These are phyloP conservation scores for Etheostoma nigrum DNA, from an alignment of 2,797 vertebrate species.

Conservation along the genomic window DNA sequence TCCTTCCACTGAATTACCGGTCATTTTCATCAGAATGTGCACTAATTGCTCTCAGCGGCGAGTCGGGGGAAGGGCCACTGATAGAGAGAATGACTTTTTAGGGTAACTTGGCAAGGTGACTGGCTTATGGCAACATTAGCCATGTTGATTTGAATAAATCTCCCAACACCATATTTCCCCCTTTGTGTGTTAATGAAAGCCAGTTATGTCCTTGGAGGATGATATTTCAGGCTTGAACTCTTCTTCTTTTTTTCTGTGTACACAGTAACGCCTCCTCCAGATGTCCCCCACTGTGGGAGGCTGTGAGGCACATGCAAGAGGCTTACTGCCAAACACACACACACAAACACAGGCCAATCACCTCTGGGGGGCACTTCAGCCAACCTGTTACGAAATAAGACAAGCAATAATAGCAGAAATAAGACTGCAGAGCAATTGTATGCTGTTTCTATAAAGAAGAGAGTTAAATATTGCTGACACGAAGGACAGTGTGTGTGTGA, in stretches of 20 bases:
- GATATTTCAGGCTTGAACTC: slow-evolving; percentile 76
- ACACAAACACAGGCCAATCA: slow-evolving; percentile 32
- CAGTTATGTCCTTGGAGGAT: slow-evolving; percentile 76
- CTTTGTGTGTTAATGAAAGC: slow-evolving; percentile 74
- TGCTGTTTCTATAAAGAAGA: slow-evolving; percentile 57
- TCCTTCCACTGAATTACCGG: slow-evolving; percentile 73
- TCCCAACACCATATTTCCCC: slow-evolving; percentile 37
- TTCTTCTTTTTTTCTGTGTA: slow-evolving; percentile 60
- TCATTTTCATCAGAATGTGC: slow-evolving; percentile 77
- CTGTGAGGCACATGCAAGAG: slow-evolving; percentile 67
- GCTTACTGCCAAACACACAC: slow-evolving; percentile 57
- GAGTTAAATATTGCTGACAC: slow-evolving; percentile 59
- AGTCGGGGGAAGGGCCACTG: slow-evolving; percentile 38
- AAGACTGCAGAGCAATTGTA: slow-evolving; percentile 41
- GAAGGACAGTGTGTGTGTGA: slow-evolving; percentile 48
- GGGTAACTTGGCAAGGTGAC: slow-evolving; percentile 80
- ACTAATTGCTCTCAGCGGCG: slow-evolving; percentile 75
- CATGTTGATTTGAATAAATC: slow-evolving; percentile 72
- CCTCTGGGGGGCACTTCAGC: slow-evolving; percentile 56
- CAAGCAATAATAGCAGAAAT: slow-evolving; percentile 38
- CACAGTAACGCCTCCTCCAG: slow-evolving; percentile 80
- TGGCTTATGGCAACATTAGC: slow-evolving; percentile 73
- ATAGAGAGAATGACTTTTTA: slow-evolving; percentile 65
- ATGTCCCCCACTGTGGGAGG: slow-evolving; percentile 81
- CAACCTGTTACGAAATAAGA: slow-evolving; percentile 74